These are phyloP conservation scores for Lordiphosa fenestrarum DNA, from an alignment of 2,888 invertebrate species.

Conservation along the genomic window DNA sequence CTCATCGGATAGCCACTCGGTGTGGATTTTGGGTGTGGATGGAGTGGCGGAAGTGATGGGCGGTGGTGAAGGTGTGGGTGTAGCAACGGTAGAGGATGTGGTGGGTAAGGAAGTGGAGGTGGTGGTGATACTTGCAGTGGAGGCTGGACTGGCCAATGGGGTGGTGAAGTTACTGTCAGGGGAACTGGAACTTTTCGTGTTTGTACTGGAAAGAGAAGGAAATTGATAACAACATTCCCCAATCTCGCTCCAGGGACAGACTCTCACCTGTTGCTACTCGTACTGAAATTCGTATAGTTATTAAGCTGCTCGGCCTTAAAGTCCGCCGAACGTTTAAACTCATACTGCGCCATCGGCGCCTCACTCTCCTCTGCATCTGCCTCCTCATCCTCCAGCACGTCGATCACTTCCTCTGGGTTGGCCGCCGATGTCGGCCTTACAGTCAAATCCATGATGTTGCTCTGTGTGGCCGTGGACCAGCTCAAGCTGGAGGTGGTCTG, in stretches of 20 bases:
- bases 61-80: slow-evolving; percentile 15
- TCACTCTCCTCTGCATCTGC: slow-evolving; percentile 20
- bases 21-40: slow-evolving; percentile 60
- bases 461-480: slow-evolving; percentile 59
- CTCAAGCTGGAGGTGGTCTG: slow-evolving; percentile 61
- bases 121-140: slow-evolving; percentile 2
- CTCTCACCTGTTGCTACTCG: no score
- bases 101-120: not conserved
- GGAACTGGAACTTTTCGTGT: slow-evolving; percentile 15
- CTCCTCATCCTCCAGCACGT: slow-evolving; percentile 6
- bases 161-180: slow-evolving; percentile 14
- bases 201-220: slow-evolving; percentile 39
- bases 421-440: slow-evolving; percentile 28
- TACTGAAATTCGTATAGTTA: slow-evolving; percentile 71
- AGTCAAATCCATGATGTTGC: slow-evolving; percentile 59
- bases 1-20: slow-evolving; percentile 55
- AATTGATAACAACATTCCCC: no score
- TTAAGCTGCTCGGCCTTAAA: slow-evolving; percentile 45
- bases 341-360: slow-evolving; percentile 40
- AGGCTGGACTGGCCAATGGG: not conserved
- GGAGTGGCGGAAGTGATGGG: slow-evolving; percentile 47
- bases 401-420: slow-evolving; percentile 5
- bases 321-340: slow-evolving; percentile 56
- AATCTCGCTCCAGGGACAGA: no score
- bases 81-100: slow-evolving; percentile 2